These are phyloP conservation scores for Adoxophyes honmai DNA, from an alignment of 1,140 invertebrate species.

Conservation along the genomic window DNA sequence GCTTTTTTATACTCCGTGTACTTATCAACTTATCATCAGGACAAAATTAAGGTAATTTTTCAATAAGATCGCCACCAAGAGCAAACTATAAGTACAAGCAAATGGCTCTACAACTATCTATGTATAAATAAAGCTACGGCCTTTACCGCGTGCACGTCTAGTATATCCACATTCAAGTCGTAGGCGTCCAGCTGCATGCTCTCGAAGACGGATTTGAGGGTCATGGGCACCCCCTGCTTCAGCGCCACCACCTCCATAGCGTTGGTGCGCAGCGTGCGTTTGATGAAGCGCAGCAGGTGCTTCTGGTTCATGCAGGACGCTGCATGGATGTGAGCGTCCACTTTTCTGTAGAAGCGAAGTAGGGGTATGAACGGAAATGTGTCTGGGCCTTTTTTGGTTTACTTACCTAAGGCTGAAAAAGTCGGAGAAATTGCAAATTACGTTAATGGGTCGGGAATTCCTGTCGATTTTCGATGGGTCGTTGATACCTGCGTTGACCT, in stretches of 20 bases:
- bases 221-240: slow-evolving; percentile 84
- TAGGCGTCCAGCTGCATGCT: slow-evolving; percentile 97
- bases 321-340: slow-evolving; percentile 98
- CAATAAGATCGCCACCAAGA: too few species aligned
- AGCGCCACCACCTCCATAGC: slow-evolving; percentile 81
- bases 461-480: too few species aligned
- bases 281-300: slow-evolving; percentile 96
- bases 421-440: too few species aligned
- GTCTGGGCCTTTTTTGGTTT: too few species aligned
- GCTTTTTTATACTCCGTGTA: too few species aligned
- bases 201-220: slow-evolving; percentile 93
- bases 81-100: too few species aligned
- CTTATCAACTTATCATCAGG: too few species aligned
- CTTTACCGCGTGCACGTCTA: slow-evolving; percentile 96
- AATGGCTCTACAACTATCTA: too few species aligned
- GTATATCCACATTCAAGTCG: slow-evolving; percentile 98
- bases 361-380: neutral
- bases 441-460: too few species aligned
- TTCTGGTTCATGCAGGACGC: slow-evolving; percentile 99
- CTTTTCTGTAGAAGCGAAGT: slow-evolving; percentile 74
- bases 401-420: too few species aligned
- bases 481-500: too few species aligned
- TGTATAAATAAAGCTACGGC: slow-evolving; percentile 48
- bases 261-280: slow-evolving; percentile 95
- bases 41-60: too few species aligned